phyloP scores from a whole-genome alignment of 2,113 vertebrate genomes.

The Marmota monax region DNA sequence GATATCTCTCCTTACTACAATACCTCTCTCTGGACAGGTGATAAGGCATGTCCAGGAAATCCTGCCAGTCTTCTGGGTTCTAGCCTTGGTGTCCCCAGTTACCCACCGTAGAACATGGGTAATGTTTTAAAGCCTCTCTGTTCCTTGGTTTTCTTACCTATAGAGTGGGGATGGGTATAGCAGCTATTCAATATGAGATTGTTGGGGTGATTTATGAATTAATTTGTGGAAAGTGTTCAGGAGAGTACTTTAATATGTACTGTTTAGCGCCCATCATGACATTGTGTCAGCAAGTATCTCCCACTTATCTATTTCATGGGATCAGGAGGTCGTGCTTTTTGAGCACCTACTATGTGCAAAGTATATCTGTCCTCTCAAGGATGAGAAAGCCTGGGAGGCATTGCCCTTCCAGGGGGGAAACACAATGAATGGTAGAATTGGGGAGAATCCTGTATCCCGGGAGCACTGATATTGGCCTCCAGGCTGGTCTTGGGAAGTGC shows the following conservation, averaged over 20 bases:
- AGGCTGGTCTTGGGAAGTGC: background rate
- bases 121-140: background rate
- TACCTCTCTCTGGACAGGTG: background rate
- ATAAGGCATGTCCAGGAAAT: background rate
- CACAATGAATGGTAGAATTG: too few relatives aligned
- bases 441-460: background rate
- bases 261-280: background rate
- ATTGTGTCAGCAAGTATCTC: background rate
- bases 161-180: background rate
- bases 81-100: background rate
- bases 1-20: background rate
- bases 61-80: background rate
- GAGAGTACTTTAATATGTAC: background rate
- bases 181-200: background rate
- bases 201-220: background rate
- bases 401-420: background rate
- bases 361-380: background rate
- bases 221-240: background rate
- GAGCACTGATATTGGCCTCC: background rate
- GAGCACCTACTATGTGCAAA: constrained; percentile 20
- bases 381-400: background rate
- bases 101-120: background rate
- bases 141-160: background rate
- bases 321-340: background rate
- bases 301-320: background rate